Evolutionary conservation across 2,797 vertebrate genomes (phyloP), one percentile per base, ranked within the genome.

Genomic region (Coregonus sp.): DNA sequence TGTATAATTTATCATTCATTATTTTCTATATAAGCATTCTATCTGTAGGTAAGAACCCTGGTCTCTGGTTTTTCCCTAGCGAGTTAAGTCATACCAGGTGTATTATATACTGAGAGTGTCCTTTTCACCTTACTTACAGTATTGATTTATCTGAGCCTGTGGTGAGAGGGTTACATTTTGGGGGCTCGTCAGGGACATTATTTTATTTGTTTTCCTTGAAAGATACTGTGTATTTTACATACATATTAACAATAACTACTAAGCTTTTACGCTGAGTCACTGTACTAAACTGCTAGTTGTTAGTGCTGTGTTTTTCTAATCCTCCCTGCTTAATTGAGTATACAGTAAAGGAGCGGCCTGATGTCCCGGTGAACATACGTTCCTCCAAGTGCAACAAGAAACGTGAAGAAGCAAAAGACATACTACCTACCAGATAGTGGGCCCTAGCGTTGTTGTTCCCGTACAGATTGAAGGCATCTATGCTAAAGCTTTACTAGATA

Each of bases 401-500:
- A 47, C 18, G 25, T 0, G 7, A 66, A 50, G 50, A 40, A 80
- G 29, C 51, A 18, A 4, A 67, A 11, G 5, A 25, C 51, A 29
- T 56, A 37, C 33, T 84, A 4, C 74, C 77, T 5, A 4, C 75
- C 52, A 80, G 82, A 63, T 78, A 74, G 70, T 81, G 1, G 75
- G 78, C 0, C 80, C 80, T 25, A 79, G 63, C 47, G 70, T 74
- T 52, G 20, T 31, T 51, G 51, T 76, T 4, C 11, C 72, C 25
- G 50, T 81, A 5, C 76, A 78, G 37, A 70, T 84, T 71, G 83
- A 83, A 70, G 76, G 73, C 2, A 82, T 82, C 1, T 84, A 82
- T 18, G 1, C 69, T 37, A 83, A 80, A 82, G 83, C 80, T 7
- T 35, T 85, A 31, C 84, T 87, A 0, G 70, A 87, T 9, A 66